These are phyloP conservation scores for Drosophila cognata DNA, from an alignment of 2,888 invertebrate genomes.

Conservation along the genomic window DNA sequence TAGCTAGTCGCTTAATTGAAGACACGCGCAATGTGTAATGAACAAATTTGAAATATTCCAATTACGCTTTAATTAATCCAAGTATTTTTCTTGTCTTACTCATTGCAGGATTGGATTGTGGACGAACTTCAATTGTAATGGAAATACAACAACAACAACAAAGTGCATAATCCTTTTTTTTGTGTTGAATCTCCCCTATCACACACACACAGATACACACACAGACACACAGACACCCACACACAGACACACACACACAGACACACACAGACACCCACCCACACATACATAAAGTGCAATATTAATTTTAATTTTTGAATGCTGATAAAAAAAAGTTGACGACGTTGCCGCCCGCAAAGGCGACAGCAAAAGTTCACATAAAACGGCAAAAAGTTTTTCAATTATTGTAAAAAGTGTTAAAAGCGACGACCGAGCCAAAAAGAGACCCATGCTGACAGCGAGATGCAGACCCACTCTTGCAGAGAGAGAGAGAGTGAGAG, in stretches of 20 bases:
- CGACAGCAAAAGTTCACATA: conserved; percentile 67
- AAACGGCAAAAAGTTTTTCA: conserved; percentile 74
- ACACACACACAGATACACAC: conserved; percentile 7
- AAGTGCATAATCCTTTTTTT: conserved; percentile 24
- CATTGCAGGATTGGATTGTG: conserved; percentile 49
- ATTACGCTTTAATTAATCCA: conserved; percentile 26
- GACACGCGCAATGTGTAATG: neutral
- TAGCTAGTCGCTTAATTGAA: neutral
- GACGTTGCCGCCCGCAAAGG: conserved; percentile 46
- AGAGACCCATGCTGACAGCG: conserved; percentile 1
- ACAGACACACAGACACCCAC: conserved; percentile 6
- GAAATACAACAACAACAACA: conserved; percentile 25
- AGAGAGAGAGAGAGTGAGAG: neutral
- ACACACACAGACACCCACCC: neutral
- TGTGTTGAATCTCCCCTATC: conserved; percentile 11
- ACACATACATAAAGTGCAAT: conserved; percentile 40
- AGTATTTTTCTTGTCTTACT: conserved; percentile 26
- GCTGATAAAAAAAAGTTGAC: conserved; percentile 60
- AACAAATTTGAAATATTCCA: conserved; percentile 7
- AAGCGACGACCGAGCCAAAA: conserved; percentile 41
- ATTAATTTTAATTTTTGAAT: conserved; percentile 57
- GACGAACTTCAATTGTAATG: conserved; percentile 39
- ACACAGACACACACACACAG: neutral
- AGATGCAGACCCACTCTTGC: conserved; percentile 5
- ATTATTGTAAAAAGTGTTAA: conserved; percentile 78